These are phyloP conservation scores for Stercorarius parasiticus DNA, from an alignment of 2,113 vertebrate genomes.

Conservation along the genomic window DNA sequence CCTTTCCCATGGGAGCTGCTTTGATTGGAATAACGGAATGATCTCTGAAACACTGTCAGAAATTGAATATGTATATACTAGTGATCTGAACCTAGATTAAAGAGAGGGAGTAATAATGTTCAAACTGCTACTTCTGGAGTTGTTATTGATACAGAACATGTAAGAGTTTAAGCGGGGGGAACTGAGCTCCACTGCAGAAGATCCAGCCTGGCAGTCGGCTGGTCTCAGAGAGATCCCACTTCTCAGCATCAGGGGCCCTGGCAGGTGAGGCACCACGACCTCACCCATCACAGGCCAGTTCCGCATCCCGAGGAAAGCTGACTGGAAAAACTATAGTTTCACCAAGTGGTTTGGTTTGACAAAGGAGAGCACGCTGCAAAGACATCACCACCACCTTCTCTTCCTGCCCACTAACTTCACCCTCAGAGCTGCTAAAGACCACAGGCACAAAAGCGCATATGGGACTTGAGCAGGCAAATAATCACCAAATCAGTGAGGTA, in stretches of 20 bases:
- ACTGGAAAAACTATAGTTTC: not conserved
- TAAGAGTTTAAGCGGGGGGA: not conserved
- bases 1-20: not conserved
- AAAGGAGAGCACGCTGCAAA: not conserved
- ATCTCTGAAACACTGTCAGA: not conserved
- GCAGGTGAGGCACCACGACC: not conserved
- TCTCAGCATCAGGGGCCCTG: rapidly evolving
- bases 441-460: rapidly evolving
- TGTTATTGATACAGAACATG: rapidly evolving
- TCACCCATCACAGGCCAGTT: rapidly evolving
- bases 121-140: not conserved
- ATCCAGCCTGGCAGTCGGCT: not conserved
- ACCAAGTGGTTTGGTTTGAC: rapidly evolving
- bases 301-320: not conserved
- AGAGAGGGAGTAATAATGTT: not conserved
- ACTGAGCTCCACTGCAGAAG: not conserved
- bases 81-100: not conserved
- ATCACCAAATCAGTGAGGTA: rapidly evolving
- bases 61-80: not conserved
- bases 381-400: too few relatives aligned
- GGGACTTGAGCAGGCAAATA: rapidly evolving
- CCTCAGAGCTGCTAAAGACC: not conserved
- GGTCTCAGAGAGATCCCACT: too few relatives aligned
- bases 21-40: rapidly evolving
- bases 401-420: too few relatives aligned